These are phyloP conservation scores for Drosophila mulleri DNA, from an alignment of 2,888 invertebrate species.

Conservation along the genomic window DNA sequence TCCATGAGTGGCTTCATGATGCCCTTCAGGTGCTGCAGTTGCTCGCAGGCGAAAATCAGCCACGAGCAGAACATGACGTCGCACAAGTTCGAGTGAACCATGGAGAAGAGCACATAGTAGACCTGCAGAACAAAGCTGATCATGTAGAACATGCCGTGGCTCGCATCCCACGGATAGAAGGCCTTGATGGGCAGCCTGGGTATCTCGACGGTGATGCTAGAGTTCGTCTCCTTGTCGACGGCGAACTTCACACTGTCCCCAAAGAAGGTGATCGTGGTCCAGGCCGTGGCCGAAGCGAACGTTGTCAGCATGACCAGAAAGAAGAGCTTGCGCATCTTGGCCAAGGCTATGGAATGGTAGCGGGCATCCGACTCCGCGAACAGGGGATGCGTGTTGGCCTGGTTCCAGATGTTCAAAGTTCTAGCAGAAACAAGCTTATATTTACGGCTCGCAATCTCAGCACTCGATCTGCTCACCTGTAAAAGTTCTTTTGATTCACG, in stretches of 20 bases:
- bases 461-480: slow-evolving; percentile 86
- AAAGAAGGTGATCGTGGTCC: slow-evolving; percentile 92
- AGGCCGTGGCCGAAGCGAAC: slow-evolving; percentile 88
- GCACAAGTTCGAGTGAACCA: slow-evolving; percentile 87
- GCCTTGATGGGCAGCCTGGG: slow-evolving; percentile 91
- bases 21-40: slow-evolving; percentile 93
- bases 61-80: slow-evolving; percentile 94
- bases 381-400: slow-evolving; percentile 92
- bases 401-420: slow-evolving; percentile 93
- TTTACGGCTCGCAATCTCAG: not conserved
- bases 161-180: slow-evolving; percentile 92
- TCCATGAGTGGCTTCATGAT: slow-evolving; percentile 96
- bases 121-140: slow-evolving; percentile 89
- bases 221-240: slow-evolving; percentile 90
- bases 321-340: slow-evolving; percentile 91
- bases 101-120: slow-evolving; percentile 89
- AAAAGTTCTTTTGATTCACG: slow-evolving; percentile 90
- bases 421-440: slow-evolving; percentile 82
- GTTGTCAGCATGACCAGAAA: slow-evolving; percentile 89
- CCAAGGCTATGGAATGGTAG: slow-evolving; percentile 90
- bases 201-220: slow-evolving; percentile 88
- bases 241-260: slow-evolving; percentile 90
- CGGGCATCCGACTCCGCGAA: slow-evolving; percentile 93
- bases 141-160: slow-evolving; percentile 89
- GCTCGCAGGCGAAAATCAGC: slow-evolving; percentile 94